Evolutionary conservation across 2,888 invertebrate genomes (phyloP), one percentile per base, ranked within the genome.

Genomic region (Ochropacha duplaris): DNA sequence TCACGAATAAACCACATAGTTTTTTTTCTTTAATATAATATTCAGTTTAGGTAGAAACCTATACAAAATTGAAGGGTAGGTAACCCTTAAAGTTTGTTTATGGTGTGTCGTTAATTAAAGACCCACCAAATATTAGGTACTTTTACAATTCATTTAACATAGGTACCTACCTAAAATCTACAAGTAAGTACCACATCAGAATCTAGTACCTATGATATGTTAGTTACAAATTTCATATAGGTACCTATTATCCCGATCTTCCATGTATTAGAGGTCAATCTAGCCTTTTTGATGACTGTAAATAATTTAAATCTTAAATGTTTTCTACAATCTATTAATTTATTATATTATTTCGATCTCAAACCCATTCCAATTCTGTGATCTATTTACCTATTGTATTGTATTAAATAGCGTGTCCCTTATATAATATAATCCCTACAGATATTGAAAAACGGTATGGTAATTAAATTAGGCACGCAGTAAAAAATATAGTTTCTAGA

Each of bases 301-400:
- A 50, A 62, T 34, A 61, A 67, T 78, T 78, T 77, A 74, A 39
- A 16, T 39, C 39, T 14, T 12, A 36, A 14, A 39, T 39, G 16
- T 39, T 39, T 39, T 39, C 59, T 19, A 14, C 19, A 16, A 39
- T 58, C 50, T 52, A 54, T 57, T 39, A 50, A 60, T 62, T 50
- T 54, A 49, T 54, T 57, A 31, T 4, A 28, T 28, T 28, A 28
- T 2, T 28, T 54, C 62, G 57, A 44, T 44, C 9, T 19, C 58
- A 54, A 60, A 57, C 66, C 67, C 69, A 69, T 74, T 76, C 72
- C 69, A 67, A 75, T 72, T 78, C 77, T 79, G 81, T 83, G 82
- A 83, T 83, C 76, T 79, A 68, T 71, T 68, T 76, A 75, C 68
- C 58, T 69, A 57, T 58, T 54, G 22, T 57, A 51, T 55, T 28